Base-by-base conservation (phyloP, 2,113 vertebrate genomes). In the Alectura lathami region DNA sequence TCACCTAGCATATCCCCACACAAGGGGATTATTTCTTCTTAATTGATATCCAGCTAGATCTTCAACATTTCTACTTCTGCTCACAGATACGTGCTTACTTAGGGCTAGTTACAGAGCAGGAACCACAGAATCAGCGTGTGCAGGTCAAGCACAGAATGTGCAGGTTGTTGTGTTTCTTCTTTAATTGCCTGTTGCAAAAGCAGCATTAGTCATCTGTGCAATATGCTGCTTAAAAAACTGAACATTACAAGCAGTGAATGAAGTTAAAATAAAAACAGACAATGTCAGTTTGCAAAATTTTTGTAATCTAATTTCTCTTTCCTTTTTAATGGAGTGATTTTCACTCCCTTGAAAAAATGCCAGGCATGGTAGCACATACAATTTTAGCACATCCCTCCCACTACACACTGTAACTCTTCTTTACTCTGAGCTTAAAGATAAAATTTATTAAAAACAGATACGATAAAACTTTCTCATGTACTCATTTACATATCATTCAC, bases 111-210 rank as follows among this genome's bases (percentile, higher is more conserved):
- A 64, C 30, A 23, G 23, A 85, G n/a, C 17, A 60, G 34, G 45
- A 40, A 54, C 17, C 45, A 62, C n/a, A 57, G 20, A 43, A 51
- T 5, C 17, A 22, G 6, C 1, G 0, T 2, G 5, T 16, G 48
- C 32, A 42, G 8, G 17, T 38, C 78, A 66, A 40, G 9, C 29
- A 48, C 34, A 66, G 12, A 34, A 11, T 6, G n/a, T 10, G 8
- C 1, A 40, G 11, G 15, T 0, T n/a, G 23, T 7, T 67, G 29
- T 12, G 15, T 1, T 66, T 26, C 6, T 23, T 66, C 63, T 16
- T 43, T 23, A 56, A 8, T 29, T 36, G 80, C 38, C 42, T 57
- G 36, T 12, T 59, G 24, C 32, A 68, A 34, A 11, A 60, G 3
- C 21, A 40, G 14, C 1, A 5, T 54, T 66, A 36, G 20, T 54